These are phyloP conservation scores for Drosophila auraria DNA, from an alignment of 1,140 invertebrate genomes.

Conservation along the genomic window DNA sequence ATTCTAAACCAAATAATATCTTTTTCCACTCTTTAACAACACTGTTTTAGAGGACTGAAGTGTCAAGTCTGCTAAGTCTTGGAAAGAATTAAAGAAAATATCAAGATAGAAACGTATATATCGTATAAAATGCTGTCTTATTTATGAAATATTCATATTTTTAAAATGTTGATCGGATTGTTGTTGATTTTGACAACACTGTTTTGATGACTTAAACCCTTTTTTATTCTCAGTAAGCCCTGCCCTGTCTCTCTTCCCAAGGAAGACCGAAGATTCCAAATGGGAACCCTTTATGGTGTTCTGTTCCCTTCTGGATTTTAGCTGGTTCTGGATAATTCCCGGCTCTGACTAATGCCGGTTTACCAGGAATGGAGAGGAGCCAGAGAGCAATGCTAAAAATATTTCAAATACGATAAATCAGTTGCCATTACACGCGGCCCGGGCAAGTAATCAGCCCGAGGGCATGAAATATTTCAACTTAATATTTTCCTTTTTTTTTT, in stretches of 20 bases:
- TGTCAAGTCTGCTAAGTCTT: not conserved
- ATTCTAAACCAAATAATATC: too few species aligned
- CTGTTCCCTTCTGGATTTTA: not conserved
- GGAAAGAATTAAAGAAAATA: not conserved
- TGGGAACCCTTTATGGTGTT: conserved; percentile 2
- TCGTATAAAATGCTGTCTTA: not conserved
- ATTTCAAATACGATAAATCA: conserved; percentile 72
- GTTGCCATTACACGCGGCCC: conserved; percentile 54
- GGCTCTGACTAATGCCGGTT: conserved; percentile 45
- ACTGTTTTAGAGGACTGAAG: too few species aligned
- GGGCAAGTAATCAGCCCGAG: conserved; percentile 46
- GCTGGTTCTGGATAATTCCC: conserved; percentile 14
- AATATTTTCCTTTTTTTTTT: conserved; percentile 45
- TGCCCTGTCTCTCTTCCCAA: too few species aligned
- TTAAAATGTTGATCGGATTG: too few species aligned
- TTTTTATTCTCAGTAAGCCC: not conserved
- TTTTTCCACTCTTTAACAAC: too few species aligned
- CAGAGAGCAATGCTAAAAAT: conserved; percentile 56
- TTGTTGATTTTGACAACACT: not conserved
- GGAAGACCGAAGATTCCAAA: conserved; percentile 1
- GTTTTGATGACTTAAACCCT: not conserved
- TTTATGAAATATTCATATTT: not conserved
- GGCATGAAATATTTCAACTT: conserved; percentile 68
- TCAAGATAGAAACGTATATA: too few species aligned
- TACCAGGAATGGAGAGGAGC: conserved; percentile 4